Evolutionary conservation across 2,113 vertebrate species (phyloP).

Genomic region (Caranx ignobilis): DNA sequence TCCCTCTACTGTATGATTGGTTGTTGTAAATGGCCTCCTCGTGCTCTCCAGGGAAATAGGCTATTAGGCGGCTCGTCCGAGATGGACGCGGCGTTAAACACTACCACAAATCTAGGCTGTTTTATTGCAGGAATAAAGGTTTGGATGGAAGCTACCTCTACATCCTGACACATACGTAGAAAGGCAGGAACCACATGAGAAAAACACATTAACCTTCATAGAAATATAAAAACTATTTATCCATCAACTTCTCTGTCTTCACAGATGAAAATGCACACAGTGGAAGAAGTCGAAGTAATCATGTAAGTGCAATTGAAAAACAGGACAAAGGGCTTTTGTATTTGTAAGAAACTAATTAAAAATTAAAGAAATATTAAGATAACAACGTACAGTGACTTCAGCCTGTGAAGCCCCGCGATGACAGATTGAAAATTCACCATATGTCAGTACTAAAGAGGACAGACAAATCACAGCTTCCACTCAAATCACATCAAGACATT

Average conservation of each 20-base stretch:
- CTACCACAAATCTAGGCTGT: slow-evolving; percentile 33
- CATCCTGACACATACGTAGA: not conserved
- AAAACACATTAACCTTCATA: slow-evolving; percentile 13
- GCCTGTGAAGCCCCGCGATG: not conserved
- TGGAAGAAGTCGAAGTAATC: not conserved
- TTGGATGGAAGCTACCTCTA: slow-evolving; percentile 21
- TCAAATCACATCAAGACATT: not conserved
- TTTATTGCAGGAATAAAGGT: slow-evolving; percentile 39
- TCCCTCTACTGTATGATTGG: slow-evolving; percentile 32
- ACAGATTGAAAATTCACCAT: not conserved
- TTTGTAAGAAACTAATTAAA: not conserved
- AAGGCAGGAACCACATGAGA: slow-evolving; percentile 11
- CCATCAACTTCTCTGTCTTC: not conserved
- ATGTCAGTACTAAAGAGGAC: not conserved
- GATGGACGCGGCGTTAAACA: slow-evolving; percentile 46
- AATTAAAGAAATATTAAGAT: not conserved
- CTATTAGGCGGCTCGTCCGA: slow-evolving; percentile 48
- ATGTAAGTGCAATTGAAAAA: not conserved
- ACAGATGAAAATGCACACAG: slow-evolving; percentile 6
- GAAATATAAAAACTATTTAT: slow-evolving; percentile 26
- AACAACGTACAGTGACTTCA: not conserved
- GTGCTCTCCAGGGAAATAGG: slow-evolving; percentile 52
- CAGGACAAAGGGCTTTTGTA: too few species aligned
- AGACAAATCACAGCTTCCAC: not conserved
- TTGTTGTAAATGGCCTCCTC: slow-evolving; percentile 55